These are phyloP conservation scores for Ectobius pallidus DNA, from an alignment of 2,888 invertebrate genomes.

Conservation along the genomic window DNA sequence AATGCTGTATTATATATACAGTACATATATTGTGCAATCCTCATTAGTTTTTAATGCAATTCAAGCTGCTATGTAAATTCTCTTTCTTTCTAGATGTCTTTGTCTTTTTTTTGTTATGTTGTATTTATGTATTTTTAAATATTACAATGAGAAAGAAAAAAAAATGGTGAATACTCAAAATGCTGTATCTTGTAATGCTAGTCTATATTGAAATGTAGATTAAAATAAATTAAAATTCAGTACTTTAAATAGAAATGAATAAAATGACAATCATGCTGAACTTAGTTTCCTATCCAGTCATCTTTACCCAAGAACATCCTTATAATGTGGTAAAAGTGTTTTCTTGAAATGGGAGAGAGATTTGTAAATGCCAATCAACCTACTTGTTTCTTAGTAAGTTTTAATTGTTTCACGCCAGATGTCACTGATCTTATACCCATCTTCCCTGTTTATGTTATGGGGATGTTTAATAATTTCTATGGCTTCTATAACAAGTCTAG, in stretches of 20 bases:
- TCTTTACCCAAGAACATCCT: too few species aligned
- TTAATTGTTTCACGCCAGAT: too few species aligned
- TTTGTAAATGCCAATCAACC: too few species aligned
- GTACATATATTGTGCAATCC: background rate
- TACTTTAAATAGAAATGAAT: slow-evolving; percentile 22
- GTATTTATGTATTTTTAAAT: background rate
- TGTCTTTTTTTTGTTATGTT: background rate
- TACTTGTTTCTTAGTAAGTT: too few species aligned
- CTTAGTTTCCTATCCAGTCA: too few species aligned
- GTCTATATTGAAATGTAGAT: slow-evolving; percentile 23
- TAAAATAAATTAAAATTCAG: slow-evolving; percentile 24
- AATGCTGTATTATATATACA: too few species aligned
- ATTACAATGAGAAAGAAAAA: background rate
- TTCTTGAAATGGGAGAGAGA: too few species aligned
- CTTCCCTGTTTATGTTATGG: too few species aligned
- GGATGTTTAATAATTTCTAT: too few species aligned
- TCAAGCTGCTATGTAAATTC: background rate
- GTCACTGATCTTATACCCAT: too few species aligned
- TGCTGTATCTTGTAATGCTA: slow-evolving; percentile 24
- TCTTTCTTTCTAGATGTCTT: background rate
- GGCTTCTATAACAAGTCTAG: too few species aligned
- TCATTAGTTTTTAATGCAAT: background rate
- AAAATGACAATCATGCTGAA: background rate
- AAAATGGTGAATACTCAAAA: slow-evolving; percentile 3
- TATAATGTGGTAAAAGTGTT: too few species aligned